Evolutionary conservation across 2,888 invertebrate species (phyloP).

Genomic region (Noctua fimbriata): DNA sequence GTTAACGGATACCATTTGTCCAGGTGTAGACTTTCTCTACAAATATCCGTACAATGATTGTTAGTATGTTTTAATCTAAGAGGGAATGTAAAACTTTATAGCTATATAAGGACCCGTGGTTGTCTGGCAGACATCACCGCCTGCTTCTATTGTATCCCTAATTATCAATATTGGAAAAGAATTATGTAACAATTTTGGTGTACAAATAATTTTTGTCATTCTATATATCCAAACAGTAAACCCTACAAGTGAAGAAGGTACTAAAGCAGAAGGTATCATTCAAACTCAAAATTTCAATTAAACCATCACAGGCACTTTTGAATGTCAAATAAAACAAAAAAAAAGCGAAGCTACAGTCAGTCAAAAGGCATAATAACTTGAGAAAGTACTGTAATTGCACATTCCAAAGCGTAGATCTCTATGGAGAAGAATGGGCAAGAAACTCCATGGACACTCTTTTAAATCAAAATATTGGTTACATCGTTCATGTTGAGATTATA

Average conservation of each 20-base stretch:
- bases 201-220: not conserved
- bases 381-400: too few species aligned
- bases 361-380: too few species aligned
- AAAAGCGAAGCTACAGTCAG: too few species aligned
- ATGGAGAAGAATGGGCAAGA: too few species aligned
- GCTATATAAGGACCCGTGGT: not conserved
- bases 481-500: too few species aligned
- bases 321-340: too few species aligned
- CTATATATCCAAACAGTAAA: not conserved
- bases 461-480: too few species aligned
- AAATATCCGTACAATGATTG: not conserved
- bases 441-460: too few species aligned
- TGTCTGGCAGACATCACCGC: not conserved
- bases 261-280: not conserved
- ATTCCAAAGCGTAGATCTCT: too few species aligned
- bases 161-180: not conserved
- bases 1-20: not conserved
- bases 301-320: too few species aligned
- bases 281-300: too few species aligned
- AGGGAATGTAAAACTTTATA: not conserved
- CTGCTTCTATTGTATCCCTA: not conserved
- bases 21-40: conserved; percentile 18
- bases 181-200: not conserved
- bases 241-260: not conserved
- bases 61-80: not conserved